phyloP scores from a whole-genome alignment of 2,113 vertebrate genomes.

The Vombatus ursinus region DNA sequence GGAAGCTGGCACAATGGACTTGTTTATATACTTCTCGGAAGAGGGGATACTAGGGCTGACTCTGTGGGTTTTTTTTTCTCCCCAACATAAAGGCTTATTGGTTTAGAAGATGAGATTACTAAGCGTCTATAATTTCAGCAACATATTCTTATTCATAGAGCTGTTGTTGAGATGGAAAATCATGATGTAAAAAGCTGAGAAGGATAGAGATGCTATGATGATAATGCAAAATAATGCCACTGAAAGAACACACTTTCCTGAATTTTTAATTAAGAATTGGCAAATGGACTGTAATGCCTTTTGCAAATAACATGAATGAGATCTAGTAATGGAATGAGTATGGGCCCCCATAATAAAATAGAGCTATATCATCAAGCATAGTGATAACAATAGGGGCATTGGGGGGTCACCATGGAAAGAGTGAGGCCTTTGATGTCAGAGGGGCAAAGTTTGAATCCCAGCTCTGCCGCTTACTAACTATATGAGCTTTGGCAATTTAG shows the following conservation, averaged over 20 bases:
- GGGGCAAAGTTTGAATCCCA: neutral
- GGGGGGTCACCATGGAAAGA: neutral
- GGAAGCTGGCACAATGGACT: constrained; percentile 46
- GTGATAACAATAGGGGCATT: neutral
- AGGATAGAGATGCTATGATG: neutral
- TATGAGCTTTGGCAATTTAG: neutral
- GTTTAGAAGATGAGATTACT: neutral
- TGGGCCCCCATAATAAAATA: neutral
- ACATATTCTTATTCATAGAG: neutral
- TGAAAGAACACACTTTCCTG: neutral
- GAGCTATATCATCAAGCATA: neutral
- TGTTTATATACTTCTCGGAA: constrained; percentile 53
- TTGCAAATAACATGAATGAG: neutral
- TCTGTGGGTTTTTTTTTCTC: neutral
- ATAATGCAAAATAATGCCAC: neutral
- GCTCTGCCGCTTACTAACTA: neutral
- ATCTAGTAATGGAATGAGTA: neutral
- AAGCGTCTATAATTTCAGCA: constrained; percentile 10
- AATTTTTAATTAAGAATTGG: constrained; percentile 1
- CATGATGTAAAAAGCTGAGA: neutral
- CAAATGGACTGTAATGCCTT: neutral
- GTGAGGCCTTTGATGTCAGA: neutral
- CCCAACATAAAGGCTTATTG: neutral
- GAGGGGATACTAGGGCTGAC: neutral
- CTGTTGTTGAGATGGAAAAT: neutral